Percentiles rank a stretch among this genome's conserved stretches.
These are phyloP conservation scores for Lasaia peninsularis DNA, from an alignment of 1,140 invertebrate species.

Conservation along the genomic window DNA sequence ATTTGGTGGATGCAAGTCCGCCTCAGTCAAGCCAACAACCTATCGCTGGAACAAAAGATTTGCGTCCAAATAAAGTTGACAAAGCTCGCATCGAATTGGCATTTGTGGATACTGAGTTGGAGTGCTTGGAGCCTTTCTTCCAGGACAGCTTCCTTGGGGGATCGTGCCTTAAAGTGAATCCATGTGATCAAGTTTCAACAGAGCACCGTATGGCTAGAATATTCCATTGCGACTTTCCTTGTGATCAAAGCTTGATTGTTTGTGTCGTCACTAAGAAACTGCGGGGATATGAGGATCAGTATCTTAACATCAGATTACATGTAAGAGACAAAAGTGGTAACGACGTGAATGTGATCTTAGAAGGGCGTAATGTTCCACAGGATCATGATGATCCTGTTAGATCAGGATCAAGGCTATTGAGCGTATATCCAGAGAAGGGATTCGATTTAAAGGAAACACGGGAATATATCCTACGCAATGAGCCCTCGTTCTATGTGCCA, in stretches of 20 bases:
- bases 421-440: conserved; percentile 23
- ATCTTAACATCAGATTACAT: conserved; percentile 41
- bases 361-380: conserved; percentile 29
- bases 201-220: conserved; percentile 41
- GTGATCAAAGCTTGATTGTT: conserved; percentile 35
- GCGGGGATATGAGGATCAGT: conserved; percentile 31
- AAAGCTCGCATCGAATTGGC: conserved; percentile 37
- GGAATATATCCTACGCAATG: conserved; percentile 48
- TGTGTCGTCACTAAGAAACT: conserved; percentile 57
- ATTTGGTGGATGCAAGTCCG: too few species aligned
- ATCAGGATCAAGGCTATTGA: conserved; percentile 16
- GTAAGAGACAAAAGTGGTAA: conserved; percentile 17
- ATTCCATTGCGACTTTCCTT: conserved; percentile 52
- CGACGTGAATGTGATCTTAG: conserved; percentile 30
- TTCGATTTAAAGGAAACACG: conserved; percentile 42
- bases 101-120: conserved; percentile 35
- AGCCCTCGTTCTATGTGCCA: conserved; percentile 62
- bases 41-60: conserved; percentile 24
- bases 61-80: conserved; percentile 23
- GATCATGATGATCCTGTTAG: background rate
- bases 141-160: conserved; percentile 59
- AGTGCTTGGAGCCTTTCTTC: conserved; percentile 50
- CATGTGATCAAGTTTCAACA: conserved; percentile 33
- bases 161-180: conserved; percentile 49
- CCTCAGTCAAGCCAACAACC: too few species aligned